These are phyloP conservation scores for Aleiodes alternator DNA, from an alignment of 2,888 invertebrate genomes.

Conservation along the genomic window DNA sequence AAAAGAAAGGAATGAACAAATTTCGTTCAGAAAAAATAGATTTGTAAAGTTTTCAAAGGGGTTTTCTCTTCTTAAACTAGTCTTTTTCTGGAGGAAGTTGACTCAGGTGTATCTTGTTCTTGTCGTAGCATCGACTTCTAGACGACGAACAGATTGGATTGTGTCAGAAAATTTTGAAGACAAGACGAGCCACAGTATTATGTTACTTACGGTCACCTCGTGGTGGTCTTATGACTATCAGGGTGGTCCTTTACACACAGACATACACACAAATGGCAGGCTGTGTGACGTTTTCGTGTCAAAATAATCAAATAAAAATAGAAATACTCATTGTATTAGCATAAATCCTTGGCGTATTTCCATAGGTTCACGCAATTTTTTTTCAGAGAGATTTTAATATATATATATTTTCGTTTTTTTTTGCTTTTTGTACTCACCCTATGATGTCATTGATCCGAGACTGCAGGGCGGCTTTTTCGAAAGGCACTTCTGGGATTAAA, in stretches of 20 bases:
- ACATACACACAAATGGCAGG: slow-evolving; percentile 19
- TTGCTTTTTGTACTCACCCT: slow-evolving; percentile 75
- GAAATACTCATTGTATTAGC: slow-evolving; percentile 21
- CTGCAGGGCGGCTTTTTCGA: slow-evolving; percentile 73
- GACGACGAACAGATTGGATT: slow-evolving; percentile 66
- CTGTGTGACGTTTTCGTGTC: slow-evolving; percentile 49
- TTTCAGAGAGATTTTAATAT: not conserved
- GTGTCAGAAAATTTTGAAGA: slow-evolving; percentile 57
- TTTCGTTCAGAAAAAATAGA: slow-evolving; percentile 36
- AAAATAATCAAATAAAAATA: slow-evolving; percentile 34
- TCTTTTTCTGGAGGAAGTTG: slow-evolving; percentile 69
- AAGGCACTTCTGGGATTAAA: slow-evolving; percentile 76
- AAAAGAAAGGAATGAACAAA: slow-evolving; percentile 31
- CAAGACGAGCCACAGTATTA: slow-evolving; percentile 61
- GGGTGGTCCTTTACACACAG: slow-evolving; percentile 25
- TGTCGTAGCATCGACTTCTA: slow-evolving; percentile 59
- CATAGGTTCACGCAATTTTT: slow-evolving; percentile 12
- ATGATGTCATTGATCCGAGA: slow-evolving; percentile 78
- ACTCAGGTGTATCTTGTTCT: slow-evolving; percentile 67
- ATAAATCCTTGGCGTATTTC: not conserved
- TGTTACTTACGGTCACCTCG: slow-evolving; percentile 54
- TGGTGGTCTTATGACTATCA: slow-evolving; percentile 52
- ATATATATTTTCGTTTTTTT: no score
- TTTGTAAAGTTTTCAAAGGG: slow-evolving; percentile 48
- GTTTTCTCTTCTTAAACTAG: slow-evolving; percentile 60